A percentile compares a stretch with the other conserved stretches of the same genome.
phyloP scores from a whole-genome alignment of 2,888 invertebrate genomes.

The Rhagium mordax region DNA sequence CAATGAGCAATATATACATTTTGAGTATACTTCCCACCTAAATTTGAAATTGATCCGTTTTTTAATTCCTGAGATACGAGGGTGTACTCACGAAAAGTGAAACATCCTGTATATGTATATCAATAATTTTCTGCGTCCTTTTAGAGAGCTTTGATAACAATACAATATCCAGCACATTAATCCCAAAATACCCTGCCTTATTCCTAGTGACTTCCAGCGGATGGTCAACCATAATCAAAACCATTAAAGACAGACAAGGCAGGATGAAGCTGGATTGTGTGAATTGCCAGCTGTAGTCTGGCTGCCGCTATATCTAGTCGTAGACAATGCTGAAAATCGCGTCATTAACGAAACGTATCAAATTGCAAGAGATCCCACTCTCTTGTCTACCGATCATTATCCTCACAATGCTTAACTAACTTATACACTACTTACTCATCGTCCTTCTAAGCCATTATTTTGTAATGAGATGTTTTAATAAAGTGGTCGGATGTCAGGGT shows the following conservation, averaged over 20 bases:
- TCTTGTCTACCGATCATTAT: conserved; percentile 49
- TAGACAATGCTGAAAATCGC: conserved; percentile 55
- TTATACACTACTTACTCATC: conserved; percentile 34
- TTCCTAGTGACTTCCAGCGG: conserved; percentile 34
- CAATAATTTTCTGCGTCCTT: background rate
- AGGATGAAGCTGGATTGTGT: conserved; percentile 36
- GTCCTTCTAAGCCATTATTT: conserved; percentile 36
- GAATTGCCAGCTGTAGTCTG: conserved; percentile 36
- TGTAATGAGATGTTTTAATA: conserved; percentile 26
- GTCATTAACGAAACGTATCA: conserved; percentile 59
- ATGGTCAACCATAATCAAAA: conserved; percentile 52
- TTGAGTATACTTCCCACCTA: too few relatives aligned
- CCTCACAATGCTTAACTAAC: conserved; percentile 43
- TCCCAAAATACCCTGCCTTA: conserved; percentile 15
- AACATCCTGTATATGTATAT: too few relatives aligned
- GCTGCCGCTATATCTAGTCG: conserved; percentile 37
- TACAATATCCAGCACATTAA: conserved; percentile 7
- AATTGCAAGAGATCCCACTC: conserved; percentile 46
- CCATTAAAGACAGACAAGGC: conserved; percentile 50
- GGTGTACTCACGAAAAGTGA: too few relatives aligned
- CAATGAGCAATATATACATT: too few relatives aligned
- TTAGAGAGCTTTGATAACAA: background rate
- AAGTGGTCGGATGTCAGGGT: conserved; percentile 20
- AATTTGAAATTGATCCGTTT: too few relatives aligned
- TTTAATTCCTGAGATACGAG: too few relatives aligned